Conservation (phyloP, 2,113 vertebrate species). For the Prinia subflava region DNA sequence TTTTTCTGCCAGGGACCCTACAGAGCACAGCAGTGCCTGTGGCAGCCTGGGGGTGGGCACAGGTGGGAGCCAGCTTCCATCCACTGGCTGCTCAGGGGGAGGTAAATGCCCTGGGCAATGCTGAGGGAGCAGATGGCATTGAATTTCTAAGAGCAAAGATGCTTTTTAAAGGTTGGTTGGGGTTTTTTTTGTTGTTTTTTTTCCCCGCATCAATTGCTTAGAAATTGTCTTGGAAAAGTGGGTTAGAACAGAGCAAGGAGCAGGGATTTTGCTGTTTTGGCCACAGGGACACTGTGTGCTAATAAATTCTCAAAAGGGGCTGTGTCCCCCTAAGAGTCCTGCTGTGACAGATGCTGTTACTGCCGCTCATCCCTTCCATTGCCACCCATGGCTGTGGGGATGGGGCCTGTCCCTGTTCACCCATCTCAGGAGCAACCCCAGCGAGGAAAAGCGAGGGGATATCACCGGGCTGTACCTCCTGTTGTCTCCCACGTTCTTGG, state of each 20-base stretch:
- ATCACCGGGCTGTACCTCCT: background rate
- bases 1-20: background rate
- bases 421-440: background rate
- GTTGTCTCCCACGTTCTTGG: rapidly evolving
- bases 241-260: background rate
- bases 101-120: rapidly evolving
- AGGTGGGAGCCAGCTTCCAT: background rate
- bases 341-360: background rate
- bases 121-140: background rate
- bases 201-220: background rate
- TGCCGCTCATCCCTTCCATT: background rate
- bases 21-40: background rate
- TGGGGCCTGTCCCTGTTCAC: rapidly evolving
- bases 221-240: background rate
- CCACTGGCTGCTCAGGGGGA: background rate
- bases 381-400: background rate
- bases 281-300: background rate
- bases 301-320: background rate
- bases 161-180: background rate
- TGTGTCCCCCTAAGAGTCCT: rapidly evolving
- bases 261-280: background rate
- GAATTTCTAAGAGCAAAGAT: background rate
- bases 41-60: rapidly evolving
- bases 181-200: too few relatives aligned
- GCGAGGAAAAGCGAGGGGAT: rapidly evolving